Evolutionary conservation across 2,113 vertebrate species (phyloP), one percentile per base, ranked within the genome.

Genomic region (Calypte anna): DNA sequence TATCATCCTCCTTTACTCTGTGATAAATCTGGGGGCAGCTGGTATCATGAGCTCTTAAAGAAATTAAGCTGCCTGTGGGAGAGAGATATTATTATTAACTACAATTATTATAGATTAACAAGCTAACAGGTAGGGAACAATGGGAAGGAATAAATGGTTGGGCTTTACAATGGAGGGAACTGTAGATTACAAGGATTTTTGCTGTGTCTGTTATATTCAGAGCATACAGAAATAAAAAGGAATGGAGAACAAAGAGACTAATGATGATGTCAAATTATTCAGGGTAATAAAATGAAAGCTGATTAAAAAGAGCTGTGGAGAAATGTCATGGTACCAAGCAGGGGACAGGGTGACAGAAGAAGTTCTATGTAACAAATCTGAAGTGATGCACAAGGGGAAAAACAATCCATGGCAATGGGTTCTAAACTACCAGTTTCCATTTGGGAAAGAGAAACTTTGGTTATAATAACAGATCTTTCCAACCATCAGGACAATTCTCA

Each of bases 41-140:
- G 0, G 25, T 17, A 40, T 63, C 33, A 44, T 53, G 54, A 87
- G 28, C 23, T 75, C 33, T 75, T 88, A 89, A 75, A 91, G 69
- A 90, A 84, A 76, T 92, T 70, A 89, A 88, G 30, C n/a, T 92
- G 66, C 54, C 54, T 84, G 20, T 86, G 40, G 82, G 44, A 79
- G 36, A 79, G 36, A 78, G 50, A 6, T 43, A 86, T 9, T 48
- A 48, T 48, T 48, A 21, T 48, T 48, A 48, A 48, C 46, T 48
- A 48, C 46, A 7, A 48, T 48, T 62, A 68, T 48, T 70, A 48
- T 38, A 75, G 66, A 91, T 72, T 82, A 95, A 72, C 12, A 78
- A 38, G 36, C 68, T 94, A 94, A 55, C 31, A 82, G 14, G 51
- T 62, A 82, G 74, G 87, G 77, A 95, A 81, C 16, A 81, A 84